Percentiles rank a stretch among this genome's conserved stretches.
Evolutionary conservation across 1,140 invertebrate species (phyloP).

Genomic region (Ptiloglossa arizonensis): DNA sequence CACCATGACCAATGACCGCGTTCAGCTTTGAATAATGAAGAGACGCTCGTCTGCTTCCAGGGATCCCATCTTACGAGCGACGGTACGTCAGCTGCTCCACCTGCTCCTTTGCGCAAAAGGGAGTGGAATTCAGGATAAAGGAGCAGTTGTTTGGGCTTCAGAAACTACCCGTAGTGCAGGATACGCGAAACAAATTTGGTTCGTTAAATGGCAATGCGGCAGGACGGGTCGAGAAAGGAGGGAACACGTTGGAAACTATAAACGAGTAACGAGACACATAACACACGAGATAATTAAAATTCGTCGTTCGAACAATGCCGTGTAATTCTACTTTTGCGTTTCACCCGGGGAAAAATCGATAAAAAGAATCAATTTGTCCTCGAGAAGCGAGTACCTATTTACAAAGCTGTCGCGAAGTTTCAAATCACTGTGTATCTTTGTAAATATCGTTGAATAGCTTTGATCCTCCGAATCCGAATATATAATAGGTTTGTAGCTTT

Average conservation of each 20-base stretch:
- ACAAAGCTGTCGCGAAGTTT: too few relatives aligned
- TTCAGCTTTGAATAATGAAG: slow-evolving; percentile 77
- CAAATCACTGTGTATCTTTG: too few relatives aligned
- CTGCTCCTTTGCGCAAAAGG: slow-evolving; percentile 23
- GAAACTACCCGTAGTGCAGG: neutral
- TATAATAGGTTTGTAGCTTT: too few relatives aligned
- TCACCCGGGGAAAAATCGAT: too few relatives aligned
- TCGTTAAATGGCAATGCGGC: neutral
- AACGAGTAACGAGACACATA: too few relatives aligned
- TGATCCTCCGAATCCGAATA: too few relatives aligned
- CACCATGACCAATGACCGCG: slow-evolving; percentile 73
- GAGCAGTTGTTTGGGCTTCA: slow-evolving; percentile 36
- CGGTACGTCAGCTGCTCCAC: slow-evolving; percentile 30
- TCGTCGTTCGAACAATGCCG: too few relatives aligned
- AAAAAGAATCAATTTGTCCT: too few relatives aligned
- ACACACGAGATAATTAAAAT: neutral
- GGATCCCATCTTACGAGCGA: slow-evolving; percentile 48
- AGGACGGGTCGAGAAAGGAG: neutral
- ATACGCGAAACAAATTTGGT: slow-evolving; percentile 22
- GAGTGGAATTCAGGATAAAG: slow-evolving; percentile 31
- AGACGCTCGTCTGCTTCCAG: slow-evolving; percentile 53
- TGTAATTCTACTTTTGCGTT: too few relatives aligned
- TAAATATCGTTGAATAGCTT: too few relatives aligned
- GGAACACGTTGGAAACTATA: neutral
- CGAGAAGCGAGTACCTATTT: too few relatives aligned